Evolutionary conservation across 2,888 invertebrate species (phyloP).

Genomic region (Folsomia candida): DNA sequence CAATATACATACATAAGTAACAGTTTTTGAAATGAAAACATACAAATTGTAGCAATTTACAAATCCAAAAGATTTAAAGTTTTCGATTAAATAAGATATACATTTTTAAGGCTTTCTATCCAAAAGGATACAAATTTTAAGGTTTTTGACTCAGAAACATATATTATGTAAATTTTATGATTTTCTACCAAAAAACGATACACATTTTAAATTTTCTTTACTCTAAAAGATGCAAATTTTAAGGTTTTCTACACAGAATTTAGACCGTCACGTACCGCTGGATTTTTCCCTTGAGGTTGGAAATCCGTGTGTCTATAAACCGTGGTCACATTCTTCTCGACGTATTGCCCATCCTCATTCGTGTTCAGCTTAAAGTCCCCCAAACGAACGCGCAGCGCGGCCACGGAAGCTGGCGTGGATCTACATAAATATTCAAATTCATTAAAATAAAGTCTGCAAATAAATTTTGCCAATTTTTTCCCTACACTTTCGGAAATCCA

Average conservation of each 20-base stretch:
- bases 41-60: no score
- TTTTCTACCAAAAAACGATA: not conserved
- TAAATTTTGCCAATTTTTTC: no score
- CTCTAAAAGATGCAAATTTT: not conserved
- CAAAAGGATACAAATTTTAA: not conserved
- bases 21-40: no score
- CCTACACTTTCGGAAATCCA: no score
- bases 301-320: constrained; percentile 81
- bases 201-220: not conserved
- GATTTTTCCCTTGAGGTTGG: constrained; percentile 68
- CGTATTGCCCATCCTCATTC: constrained; percentile 69
- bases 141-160: no score
- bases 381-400: constrained; percentile 73
- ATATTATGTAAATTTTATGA: not conserved
- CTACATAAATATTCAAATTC: constrained; percentile 5
- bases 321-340: constrained; percentile 75
- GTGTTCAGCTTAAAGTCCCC: constrained; percentile 80
- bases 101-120: no score
- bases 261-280: constrained; percentile 22
- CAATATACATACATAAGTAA: no score
- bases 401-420: constrained; percentile 58
- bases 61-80: no score
- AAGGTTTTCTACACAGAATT: not conserved
- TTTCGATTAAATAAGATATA: no score
- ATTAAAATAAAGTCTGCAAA: no score